Conservation (phyloP, 2,888 invertebrate species). For the Tachina lurida region DNA sequence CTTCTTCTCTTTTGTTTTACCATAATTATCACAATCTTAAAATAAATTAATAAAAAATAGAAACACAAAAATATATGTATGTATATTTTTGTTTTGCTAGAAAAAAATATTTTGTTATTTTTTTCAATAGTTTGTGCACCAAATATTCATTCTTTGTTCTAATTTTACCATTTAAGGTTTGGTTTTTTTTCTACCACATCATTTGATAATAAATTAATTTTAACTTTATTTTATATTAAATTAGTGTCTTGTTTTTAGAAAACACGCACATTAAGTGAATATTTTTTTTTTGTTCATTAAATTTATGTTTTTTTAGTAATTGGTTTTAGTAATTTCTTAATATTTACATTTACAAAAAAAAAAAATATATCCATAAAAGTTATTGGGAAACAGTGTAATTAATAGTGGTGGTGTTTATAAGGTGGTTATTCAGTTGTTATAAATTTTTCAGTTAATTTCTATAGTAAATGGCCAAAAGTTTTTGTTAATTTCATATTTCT, state of each 20-base stretch:
- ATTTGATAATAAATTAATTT: conserved; percentile 24
- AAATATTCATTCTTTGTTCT: conserved; percentile 58
- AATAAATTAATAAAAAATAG: conserved; percentile 62
- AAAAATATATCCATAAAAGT: background rate
- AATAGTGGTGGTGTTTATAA: conserved; percentile 35
- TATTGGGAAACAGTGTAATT: background rate
- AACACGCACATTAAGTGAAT: conserved; percentile 60
- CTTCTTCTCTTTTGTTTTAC: conserved; percentile 72
- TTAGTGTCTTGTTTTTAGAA: conserved; percentile 38
- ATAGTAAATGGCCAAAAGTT: conserved; percentile 50
- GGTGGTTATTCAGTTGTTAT: conserved; percentile 38
- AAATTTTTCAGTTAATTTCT: conserved; percentile 33
- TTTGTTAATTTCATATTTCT: conserved; percentile 16
- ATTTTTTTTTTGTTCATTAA: conserved; percentile 25
- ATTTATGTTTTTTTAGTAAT: conserved; percentile 29
- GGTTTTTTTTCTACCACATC: conserved; percentile 13
- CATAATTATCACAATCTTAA: conserved; percentile 73
- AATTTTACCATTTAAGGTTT: conserved; percentile 26
- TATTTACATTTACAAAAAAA: conserved; percentile 50
- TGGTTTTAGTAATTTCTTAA: conserved; percentile 18
- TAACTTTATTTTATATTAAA: conserved; percentile 18
- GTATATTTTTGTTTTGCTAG: background rate
- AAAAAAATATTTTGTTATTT: conserved; percentile 29
- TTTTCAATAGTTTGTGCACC: conserved; percentile 60
- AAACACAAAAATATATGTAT: conserved; percentile 36